Conservation (phyloP, 2,113 vertebrate species). For the Bucco capensis region DNA sequence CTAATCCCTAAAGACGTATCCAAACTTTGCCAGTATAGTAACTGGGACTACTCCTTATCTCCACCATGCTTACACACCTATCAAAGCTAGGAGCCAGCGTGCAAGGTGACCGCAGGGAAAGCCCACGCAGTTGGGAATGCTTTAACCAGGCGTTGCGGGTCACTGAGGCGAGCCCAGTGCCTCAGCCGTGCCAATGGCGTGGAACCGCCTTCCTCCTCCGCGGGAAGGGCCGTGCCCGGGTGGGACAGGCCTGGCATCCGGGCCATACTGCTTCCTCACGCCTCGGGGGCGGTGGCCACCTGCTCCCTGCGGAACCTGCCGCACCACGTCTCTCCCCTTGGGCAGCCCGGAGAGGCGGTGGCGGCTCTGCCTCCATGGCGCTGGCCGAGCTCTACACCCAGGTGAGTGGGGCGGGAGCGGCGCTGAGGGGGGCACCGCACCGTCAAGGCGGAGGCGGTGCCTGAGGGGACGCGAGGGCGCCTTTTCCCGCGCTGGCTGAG, state of each 20-base stretch:
- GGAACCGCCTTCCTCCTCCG: neutral
- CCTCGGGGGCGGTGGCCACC: neutral
- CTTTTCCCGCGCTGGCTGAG: neutral
- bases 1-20: rapidly evolving
- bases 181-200: neutral
- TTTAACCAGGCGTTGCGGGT: rapidly evolving
- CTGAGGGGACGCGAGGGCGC: neutral
- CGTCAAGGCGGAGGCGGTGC: neutral
- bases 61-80: rapidly evolving
- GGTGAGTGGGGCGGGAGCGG: slow-evolving; percentile 71
- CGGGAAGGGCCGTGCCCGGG: neutral
- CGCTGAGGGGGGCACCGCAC: neutral
- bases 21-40: rapidly evolving
- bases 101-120: rapidly evolving
- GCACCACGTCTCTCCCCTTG: neutral
- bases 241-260: neutral
- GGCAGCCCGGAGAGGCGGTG: neutral
- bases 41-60: rapidly evolving
- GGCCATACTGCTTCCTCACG: neutral
- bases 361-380: slow-evolving; percentile 74
- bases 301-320: neutral
- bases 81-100: rapidly evolving
- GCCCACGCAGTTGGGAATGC: rapidly evolving
- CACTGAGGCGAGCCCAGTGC: too few relatives aligned
- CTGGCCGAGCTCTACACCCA: slow-evolving; percentile 86